phyloP scores from a whole-genome alignment of 2,113 vertebrate species.

The Gadus chalcogrammus region DNA sequence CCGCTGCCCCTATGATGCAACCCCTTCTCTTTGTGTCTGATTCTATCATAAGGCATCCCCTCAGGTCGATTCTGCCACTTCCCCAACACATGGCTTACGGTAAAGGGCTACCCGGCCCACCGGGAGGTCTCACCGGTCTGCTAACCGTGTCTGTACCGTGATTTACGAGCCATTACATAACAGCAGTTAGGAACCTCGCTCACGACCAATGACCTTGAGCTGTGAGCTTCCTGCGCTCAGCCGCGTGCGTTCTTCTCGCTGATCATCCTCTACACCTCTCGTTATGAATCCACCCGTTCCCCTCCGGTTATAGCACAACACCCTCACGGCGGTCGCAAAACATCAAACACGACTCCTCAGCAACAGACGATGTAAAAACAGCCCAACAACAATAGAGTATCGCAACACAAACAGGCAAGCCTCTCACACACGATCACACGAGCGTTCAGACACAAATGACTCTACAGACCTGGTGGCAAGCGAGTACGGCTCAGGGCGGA shows the following conservation, averaged over 20 bases:
- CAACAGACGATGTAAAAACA: slow-evolving; percentile 12
- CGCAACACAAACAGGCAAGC: too few species aligned
- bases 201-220: slow-evolving; percentile 28
- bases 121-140: neutral
- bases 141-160: slow-evolving; percentile 11
- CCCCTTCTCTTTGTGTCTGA: too few species aligned
- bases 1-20: too few species aligned
- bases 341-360: neutral
- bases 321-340: neutral
- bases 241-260: neutral
- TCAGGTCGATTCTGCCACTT: too few species aligned
- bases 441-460: too few species aligned
- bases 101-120: too few species aligned
- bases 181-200: neutral
- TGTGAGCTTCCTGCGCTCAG: neutral
- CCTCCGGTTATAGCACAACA: neutral
- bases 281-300: neutral
- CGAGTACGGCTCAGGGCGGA: slow-evolving; percentile 1
- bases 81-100: too few species aligned
- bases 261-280: neutral
- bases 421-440: too few species aligned
- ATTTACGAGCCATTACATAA: slow-evolving; percentile 38
- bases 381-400: neutral
- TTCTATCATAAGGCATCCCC: too few species aligned
- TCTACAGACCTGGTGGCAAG: too few species aligned